Evolutionary conservation across 2,888 invertebrate genomes (phyloP).

Genomic region (Aleiodes testaceus): DNA sequence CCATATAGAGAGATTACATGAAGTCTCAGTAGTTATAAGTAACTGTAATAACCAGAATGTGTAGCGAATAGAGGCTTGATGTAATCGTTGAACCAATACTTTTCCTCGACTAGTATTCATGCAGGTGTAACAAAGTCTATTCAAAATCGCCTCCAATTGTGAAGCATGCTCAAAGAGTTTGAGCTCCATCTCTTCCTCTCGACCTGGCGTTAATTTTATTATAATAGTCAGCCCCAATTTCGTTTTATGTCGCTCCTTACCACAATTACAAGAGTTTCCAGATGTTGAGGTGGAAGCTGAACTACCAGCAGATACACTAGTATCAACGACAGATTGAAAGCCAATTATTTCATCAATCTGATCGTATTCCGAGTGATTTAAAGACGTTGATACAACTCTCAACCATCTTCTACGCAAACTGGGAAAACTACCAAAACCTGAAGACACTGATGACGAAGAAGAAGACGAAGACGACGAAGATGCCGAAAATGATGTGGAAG

Average conservation of each 20-base stretch:
- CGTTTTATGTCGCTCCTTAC: constrained; percentile 70
- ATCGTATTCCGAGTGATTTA: constrained; percentile 72
- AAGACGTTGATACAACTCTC: constrained; percentile 75
- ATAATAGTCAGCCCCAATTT: constrained; percentile 82
- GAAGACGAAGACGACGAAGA: too few relatives aligned
- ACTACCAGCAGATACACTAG: constrained; percentile 18
- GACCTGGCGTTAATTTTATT: constrained; percentile 76
- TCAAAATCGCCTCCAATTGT: constrained; percentile 82
- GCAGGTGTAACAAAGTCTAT: constrained; percentile 77
- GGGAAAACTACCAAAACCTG: constrained; percentile 73
- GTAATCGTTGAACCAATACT: constrained; percentile 60
- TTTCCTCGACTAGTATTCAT: constrained; percentile 56
- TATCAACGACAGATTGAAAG: constrained; percentile 60
- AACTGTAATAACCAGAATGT: constrained; percentile 62
- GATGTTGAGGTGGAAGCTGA: constrained; percentile 24
- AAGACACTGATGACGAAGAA: constrained; percentile 51
- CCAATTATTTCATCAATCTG: constrained; percentile 63
- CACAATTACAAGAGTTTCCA: constrained; percentile 53
- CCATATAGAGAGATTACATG: constrained; percentile 63
- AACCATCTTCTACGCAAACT: constrained; percentile 76
- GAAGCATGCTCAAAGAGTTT: constrained; percentile 88
- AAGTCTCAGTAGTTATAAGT: constrained; percentile 56
- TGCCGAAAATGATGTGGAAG: background rate
- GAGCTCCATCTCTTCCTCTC: constrained; percentile 80
- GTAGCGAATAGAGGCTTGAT: constrained; percentile 60